Base-by-base conservation (phyloP, 2,113 vertebrate species). In the Tringa solitaria region DNA sequence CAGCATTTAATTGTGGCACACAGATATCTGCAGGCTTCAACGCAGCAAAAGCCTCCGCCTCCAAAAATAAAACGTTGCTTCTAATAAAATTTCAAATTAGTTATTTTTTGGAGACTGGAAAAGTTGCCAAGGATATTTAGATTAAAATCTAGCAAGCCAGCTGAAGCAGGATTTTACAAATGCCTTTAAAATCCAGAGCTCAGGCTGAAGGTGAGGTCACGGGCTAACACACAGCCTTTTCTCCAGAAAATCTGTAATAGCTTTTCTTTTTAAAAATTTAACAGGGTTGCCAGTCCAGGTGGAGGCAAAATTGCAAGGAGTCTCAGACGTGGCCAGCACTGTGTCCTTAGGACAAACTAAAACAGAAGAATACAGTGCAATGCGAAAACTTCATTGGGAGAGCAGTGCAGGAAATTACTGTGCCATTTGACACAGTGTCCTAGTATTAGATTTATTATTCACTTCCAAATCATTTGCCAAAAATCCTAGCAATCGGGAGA, bases 381-480 rank as follows among this genome's bases (percentile, higher is more conserved):
- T 4, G 7, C 11, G 21, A 79, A 78, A 91, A 75, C 41, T 56
- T 89, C 89, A 61, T 13, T 33, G 74, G 45, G 78, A 79, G 84
- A 91, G 74, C 70, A 15, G 8, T 9, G 77, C 70, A 41, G 92
- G 61, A 64, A 79, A 76, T 88, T 33, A 33, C 79, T 32, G 72
- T 65, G 79, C 75, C 26, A 41, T 54, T 32, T 45, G 57, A 79
- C 6, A 1, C 30, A 1, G 61, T 43, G 48, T 83, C 86, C 61
- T 68, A 54, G 61, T 39, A 2, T 89, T 64, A 75, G 82, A 67
- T 91, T 91, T 75, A 65, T 79, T 76, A 68, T 24, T 57, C 68
- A 6, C 48, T 87, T 90, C 82, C 74, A 89, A 28, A 79, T 87
- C 78, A 59, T 54, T 76, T 83, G 87, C 94, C 77, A 82, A 37